Evolutionary conservation across 2,888 invertebrate species (phyloP).

Genomic region (Lacanobia wlatinum): DNA sequence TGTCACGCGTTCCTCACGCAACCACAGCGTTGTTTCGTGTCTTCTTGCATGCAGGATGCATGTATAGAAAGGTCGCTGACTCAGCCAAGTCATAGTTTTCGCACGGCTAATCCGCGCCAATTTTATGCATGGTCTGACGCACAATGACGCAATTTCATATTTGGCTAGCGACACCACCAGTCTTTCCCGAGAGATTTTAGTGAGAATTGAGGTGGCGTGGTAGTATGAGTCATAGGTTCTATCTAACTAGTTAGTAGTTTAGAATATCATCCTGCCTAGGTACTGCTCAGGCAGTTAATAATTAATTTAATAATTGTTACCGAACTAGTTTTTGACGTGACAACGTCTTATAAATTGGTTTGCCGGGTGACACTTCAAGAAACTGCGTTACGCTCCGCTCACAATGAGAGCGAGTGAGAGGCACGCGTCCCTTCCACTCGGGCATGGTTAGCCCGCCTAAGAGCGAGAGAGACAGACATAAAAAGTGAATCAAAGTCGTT

Average conservation of each 20-base stretch:
- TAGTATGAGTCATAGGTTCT: background rate
- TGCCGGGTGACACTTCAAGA: no score
- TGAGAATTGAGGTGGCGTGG: constrained; percentile 3
- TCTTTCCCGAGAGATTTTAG: constrained; percentile 19
- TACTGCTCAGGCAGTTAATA: background rate
- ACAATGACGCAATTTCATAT: constrained; percentile 61
- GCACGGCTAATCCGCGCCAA: constrained; percentile 42
- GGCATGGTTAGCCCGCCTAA: no score
- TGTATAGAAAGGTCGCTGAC: constrained; percentile 48
- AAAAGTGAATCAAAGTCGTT: no score
- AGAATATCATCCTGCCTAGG: constrained; percentile 1
- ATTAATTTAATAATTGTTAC: no score
- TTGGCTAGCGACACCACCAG: constrained; percentile 25
- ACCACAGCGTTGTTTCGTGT: constrained; percentile 57
- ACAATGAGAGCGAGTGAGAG: no score
- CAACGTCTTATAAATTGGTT: no score
- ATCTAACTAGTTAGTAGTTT: background rate
- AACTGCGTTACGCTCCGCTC: no score
- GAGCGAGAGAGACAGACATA: no score
- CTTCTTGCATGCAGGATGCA: constrained; percentile 67
- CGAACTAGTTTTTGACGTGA: no score
- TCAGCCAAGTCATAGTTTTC: constrained; percentile 45
- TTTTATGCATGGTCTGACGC: constrained; percentile 54
- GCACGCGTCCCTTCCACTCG: no score
- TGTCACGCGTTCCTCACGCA: constrained; percentile 79